Percentiles rank a stretch among this genome's conserved stretches.
Conservation (phyloP, 2,888 invertebrate species). For the Drosophila melanocephala region DNA sequence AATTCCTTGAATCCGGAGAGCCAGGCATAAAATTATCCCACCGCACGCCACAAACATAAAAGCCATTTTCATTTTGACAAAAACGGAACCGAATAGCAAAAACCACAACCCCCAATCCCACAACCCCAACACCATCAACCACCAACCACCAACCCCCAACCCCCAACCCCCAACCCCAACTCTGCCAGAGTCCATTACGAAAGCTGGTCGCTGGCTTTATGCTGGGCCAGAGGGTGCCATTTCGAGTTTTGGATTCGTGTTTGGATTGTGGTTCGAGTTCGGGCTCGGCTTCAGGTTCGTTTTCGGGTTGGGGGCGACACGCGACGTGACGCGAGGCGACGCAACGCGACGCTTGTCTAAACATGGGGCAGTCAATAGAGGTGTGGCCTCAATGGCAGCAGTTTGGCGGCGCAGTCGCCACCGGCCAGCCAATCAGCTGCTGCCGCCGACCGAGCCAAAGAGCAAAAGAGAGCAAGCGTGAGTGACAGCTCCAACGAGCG, state of each 20-base stretch:
- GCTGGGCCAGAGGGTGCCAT: slow-evolving; percentile 27
- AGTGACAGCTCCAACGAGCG: slow-evolving; percentile 17
- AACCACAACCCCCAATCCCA: slow-evolving; percentile 10
- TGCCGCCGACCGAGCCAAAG: slow-evolving; percentile 34
- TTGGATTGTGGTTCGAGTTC: slow-evolving; percentile 15
- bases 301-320: slow-evolving; percentile 32
- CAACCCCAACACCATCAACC: background rate
- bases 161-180: slow-evolving; percentile 1
- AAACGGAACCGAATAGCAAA: slow-evolving; percentile 39
- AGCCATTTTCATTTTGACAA: slow-evolving; percentile 78
- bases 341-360: slow-evolving; percentile 47
- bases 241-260: slow-evolving; percentile 15
- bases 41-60: slow-evolving; percentile 75
- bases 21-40: slow-evolving; percentile 70
- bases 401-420: slow-evolving; percentile 74
- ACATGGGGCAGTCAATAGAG: slow-evolving; percentile 70
- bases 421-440: slow-evolving; percentile 68
- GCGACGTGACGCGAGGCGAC: slow-evolving; percentile 22
- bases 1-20: slow-evolving; percentile 63
- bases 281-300: background rate
- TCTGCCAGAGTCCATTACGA: slow-evolving; percentile 20
- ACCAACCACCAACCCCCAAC: background rate
- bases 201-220: slow-evolving; percentile 7
- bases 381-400: slow-evolving; percentile 71
- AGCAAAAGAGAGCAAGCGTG: slow-evolving; percentile 23